Percentiles rank a stretch among this genome's conserved stretches.
Evolutionary conservation across 1,140 invertebrate species (phyloP).

Genomic region (Whitmania pigra): DNA sequence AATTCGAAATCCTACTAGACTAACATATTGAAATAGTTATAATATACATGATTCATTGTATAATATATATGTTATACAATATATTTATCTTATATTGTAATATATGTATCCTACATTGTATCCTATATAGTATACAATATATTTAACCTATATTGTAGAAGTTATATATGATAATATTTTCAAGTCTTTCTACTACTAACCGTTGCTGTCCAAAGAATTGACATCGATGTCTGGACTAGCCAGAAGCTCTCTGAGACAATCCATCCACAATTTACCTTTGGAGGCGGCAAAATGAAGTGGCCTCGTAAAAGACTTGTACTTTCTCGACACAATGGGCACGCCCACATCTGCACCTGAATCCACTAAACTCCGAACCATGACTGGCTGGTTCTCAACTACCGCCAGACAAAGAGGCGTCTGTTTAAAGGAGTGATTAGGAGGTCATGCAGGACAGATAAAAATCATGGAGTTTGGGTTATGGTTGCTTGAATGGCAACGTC

Average conservation of each 20-base stretch:
- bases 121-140: too few species aligned
- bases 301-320: neutral
- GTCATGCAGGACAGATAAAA: too few species aligned
- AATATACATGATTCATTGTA: too few species aligned
- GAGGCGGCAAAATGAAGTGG: conserved; percentile 11
- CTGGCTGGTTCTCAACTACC: conserved; percentile 8
- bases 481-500: too few species aligned
- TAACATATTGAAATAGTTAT: too few species aligned
- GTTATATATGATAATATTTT: too few species aligned
- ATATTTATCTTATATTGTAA: too few species aligned
- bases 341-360: conserved; percentile 9
- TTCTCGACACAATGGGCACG: neutral
- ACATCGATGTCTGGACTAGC: neutral
- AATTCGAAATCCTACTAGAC: too few species aligned
- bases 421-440: neutral
- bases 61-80: too few species aligned
- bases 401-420: conserved; percentile 1
- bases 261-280: neutral
- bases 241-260: conserved; percentile 10
- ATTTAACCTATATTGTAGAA: too few species aligned
- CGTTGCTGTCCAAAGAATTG: conserved; percentile 1
- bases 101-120: too few species aligned
- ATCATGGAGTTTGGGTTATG: too few species aligned
- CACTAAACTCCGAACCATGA: neutral
- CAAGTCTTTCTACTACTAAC: neutral